A percentile compares a stretch with the other conserved stretches of the same genome.
phyloP scores from a whole-genome alignment of 2,797 vertebrate species.

The Eurystomus glaucurus region DNA sequence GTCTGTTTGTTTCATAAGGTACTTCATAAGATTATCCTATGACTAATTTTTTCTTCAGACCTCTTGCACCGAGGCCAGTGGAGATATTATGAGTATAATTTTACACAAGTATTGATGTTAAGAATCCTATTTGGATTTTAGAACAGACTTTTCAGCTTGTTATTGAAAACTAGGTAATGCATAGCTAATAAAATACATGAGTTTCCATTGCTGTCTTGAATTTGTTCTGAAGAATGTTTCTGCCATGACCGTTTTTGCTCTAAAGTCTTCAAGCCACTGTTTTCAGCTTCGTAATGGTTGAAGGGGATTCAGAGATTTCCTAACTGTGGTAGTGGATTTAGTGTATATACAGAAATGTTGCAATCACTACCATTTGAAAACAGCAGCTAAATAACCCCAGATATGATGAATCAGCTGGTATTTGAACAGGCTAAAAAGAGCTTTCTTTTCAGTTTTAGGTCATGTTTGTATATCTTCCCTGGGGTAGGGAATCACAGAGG shows the following conservation, averaged over 20 bases:
- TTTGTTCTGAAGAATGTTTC: not conserved
- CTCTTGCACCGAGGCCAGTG: not conserved
- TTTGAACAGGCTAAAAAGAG: not conserved
- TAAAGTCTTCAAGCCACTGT: not conserved
- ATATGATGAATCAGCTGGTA: accelerated
- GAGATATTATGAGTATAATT: not conserved
- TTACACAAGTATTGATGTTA: not conserved
- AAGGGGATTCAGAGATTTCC: not conserved
- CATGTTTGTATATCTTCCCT: not conserved
- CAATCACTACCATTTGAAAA: not conserved
- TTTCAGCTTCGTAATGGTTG: not conserved
- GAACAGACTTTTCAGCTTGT: not conserved
- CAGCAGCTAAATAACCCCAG: not conserved
- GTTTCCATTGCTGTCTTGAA: not conserved
- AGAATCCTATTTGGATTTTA: not conserved
- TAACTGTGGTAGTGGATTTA: not conserved
- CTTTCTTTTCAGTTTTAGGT: not conserved
- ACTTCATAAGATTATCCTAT: not conserved
- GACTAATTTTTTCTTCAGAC: not conserved
- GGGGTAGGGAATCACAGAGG: not conserved
- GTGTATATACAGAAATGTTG: not conserved
- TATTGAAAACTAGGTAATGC: not conserved
- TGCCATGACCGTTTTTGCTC: not conserved
- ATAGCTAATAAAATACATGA: not conserved
- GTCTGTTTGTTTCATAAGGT: not conserved